A percentile compares a stretch with the other conserved stretches of the same genome.
Evolutionary conservation across 2,888 invertebrate species (phyloP).

Genomic region (Syrphus vitripennis): DNA sequence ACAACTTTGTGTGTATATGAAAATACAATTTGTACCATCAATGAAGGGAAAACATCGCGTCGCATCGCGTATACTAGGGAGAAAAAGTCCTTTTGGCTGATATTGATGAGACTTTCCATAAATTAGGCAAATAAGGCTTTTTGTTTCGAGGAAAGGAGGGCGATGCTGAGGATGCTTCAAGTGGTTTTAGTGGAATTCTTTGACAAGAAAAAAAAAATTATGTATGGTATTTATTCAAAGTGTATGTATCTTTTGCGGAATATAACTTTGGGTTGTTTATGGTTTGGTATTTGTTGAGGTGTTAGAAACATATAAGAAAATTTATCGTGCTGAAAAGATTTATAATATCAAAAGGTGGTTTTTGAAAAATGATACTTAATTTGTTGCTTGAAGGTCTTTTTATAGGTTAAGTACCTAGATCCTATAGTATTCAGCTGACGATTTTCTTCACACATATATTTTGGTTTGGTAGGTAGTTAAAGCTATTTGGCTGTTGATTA

Average conservation of each 20-base stretch:
- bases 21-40: slow-evolving; percentile 24
- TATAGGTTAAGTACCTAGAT: too few relatives aligned
- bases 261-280: background rate
- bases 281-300: slow-evolving; percentile 5
- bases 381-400: background rate
- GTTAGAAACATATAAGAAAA: background rate
- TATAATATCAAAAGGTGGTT: background rate
- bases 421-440: too few relatives aligned
- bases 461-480: too few relatives aligned
- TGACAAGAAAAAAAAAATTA: background rate
- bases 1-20: background rate
- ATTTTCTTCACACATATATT: too few relatives aligned
- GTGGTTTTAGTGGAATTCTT: background rate
- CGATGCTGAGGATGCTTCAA: background rate
- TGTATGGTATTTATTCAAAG: background rate
- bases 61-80: too few relatives aligned
- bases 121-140: slow-evolving; percentile 13
- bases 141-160: background rate
- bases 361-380: background rate
- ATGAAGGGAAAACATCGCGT: background rate
- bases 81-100: slow-evolving; percentile 13
- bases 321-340: background rate
- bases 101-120: slow-evolving; percentile 32
- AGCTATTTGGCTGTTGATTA: too few relatives aligned
- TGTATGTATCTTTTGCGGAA: background rate